A percentile compares a stretch with the other conserved stretches of the same genome.
Evolutionary conservation across 2,888 invertebrate species (phyloP).

Genomic region (Amphipoea oculea): DNA sequence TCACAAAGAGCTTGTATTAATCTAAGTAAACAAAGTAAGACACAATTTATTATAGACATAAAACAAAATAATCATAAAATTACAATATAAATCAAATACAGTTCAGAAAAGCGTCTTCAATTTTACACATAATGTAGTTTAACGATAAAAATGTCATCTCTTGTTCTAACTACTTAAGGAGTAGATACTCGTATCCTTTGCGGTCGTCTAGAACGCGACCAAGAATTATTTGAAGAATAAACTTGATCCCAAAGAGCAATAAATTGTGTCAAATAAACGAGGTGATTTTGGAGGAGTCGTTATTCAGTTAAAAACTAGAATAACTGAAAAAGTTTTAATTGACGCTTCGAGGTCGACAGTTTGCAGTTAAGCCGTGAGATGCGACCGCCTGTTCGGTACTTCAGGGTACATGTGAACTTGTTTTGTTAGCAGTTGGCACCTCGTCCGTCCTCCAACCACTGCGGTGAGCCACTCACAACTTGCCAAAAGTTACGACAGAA

Average conservation of each 20-base stretch:
- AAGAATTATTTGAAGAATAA: slow-evolving; percentile 51
- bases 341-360: slow-evolving; percentile 74
- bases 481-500: slow-evolving; percentile 72
- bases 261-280: slow-evolving; percentile 50
- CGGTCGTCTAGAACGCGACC: slow-evolving; percentile 54
- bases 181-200: slow-evolving; percentile 24
- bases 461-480: slow-evolving; percentile 71
- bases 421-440: slow-evolving; percentile 73
- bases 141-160: slow-evolving; percentile 42
- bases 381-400: slow-evolving; percentile 69
- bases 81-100: slow-evolving; percentile 33
- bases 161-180: slow-evolving; percentile 15
- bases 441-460: slow-evolving; percentile 71
- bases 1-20: slow-evolving; percentile 13
- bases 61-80: slow-evolving; percentile 32
- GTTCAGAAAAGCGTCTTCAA: slow-evolving; percentile 29
- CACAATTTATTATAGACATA: slow-evolving; percentile 19
- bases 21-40: slow-evolving; percentile 23
- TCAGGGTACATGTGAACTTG: slow-evolving; percentile 69
- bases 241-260: slow-evolving; percentile 43
- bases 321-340: slow-evolving; percentile 79
- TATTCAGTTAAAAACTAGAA: slow-evolving; percentile 59
- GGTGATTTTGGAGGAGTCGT: slow-evolving; percentile 39
- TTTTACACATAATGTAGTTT: slow-evolving; percentile 40
- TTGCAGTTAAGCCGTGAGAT: slow-evolving; percentile 66